A percentile compares a stretch with the other conserved stretches of the same genome.
phyloP scores from a whole-genome alignment of 2,888 invertebrate genomes.

The Pammene aurita region DNA sequence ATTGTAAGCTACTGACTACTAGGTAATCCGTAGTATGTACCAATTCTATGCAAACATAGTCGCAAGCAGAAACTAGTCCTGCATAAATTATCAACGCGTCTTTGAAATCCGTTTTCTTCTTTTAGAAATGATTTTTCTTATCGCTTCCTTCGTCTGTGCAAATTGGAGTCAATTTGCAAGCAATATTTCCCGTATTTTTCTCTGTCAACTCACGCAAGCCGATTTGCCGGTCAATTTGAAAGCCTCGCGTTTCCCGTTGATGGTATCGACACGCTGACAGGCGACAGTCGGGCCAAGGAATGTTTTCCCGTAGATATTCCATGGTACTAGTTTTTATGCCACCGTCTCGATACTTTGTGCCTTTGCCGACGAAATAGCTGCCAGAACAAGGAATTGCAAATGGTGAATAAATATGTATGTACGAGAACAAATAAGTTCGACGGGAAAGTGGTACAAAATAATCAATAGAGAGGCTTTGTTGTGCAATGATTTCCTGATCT shows the following conservation, averaged over 20 bases:
- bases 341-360: slow-evolving; percentile 37
- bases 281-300: slow-evolving; percentile 38
- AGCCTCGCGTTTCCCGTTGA: slow-evolving; percentile 33
- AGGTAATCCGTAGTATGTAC: too few relatives aligned
- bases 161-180: slow-evolving; percentile 27
- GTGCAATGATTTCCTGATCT: slow-evolving; percentile 29
- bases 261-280: slow-evolving; percentile 37
- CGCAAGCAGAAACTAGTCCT: too few relatives aligned
- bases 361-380: slow-evolving; percentile 28
- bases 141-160: neutral
- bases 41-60: too few relatives aligned
- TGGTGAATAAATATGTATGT: slow-evolving; percentile 32
- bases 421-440: slow-evolving; percentile 26
- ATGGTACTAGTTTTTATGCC: slow-evolving; percentile 39
- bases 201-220: slow-evolving; percentile 35
- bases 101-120: neutral
- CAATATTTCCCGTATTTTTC: slow-evolving; percentile 30
- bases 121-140: slow-evolving; percentile 15
- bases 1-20: too few relatives aligned
- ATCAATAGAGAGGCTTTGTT: slow-evolving; percentile 19
- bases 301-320: slow-evolving; percentile 39
- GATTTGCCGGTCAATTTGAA: slow-evolving; percentile 40
- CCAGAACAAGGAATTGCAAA: slow-evolving; percentile 32
- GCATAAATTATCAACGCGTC: neutral
- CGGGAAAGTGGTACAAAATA: slow-evolving; percentile 7